Conservation (phyloP, 1,140 invertebrate species). For the Sarcophaga bullata region DNA sequence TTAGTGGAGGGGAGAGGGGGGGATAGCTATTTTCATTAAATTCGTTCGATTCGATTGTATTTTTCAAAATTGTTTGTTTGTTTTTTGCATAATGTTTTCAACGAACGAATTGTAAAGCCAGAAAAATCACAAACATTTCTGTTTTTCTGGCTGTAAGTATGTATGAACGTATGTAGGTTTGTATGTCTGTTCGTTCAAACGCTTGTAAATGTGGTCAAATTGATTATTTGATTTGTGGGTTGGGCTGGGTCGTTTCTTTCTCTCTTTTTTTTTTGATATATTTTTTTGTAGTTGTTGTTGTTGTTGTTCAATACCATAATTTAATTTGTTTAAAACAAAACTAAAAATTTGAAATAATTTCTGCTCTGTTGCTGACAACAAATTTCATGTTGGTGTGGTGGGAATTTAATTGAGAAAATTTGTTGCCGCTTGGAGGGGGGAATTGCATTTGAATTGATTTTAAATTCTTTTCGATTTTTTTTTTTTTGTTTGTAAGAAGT, state of each 20-base stretch:
- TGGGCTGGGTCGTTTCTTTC: not conserved
- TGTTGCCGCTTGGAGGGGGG: constrained; percentile 4
- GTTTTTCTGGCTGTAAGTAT: not conserved
- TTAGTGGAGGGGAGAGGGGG: too few relatives aligned
- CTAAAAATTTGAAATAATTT: not conserved
- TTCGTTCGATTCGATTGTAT: too few relatives aligned
- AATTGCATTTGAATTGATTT: not conserved
- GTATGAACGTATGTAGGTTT: not conserved
- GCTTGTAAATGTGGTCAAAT: constrained; percentile 1
- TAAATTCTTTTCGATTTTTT: not conserved
- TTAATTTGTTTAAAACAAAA: not conserved
- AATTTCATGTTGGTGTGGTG: not conserved
- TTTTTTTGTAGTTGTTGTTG: not conserved
- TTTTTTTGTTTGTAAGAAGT: too few relatives aligned
- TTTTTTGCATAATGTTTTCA: too few relatives aligned
- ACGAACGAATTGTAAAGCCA: too few relatives aligned
- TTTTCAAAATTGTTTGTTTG: too few relatives aligned
- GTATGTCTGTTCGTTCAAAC: not conserved
- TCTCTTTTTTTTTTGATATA: not conserved
- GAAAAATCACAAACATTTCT: not conserved
- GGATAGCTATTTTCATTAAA: too few relatives aligned
- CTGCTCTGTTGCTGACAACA: not conserved
- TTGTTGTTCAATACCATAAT: not conserved
- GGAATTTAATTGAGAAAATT: constrained; percentile 11
- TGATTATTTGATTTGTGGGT: constrained; percentile 21